Base-by-base conservation (phyloP, 1,140 invertebrate species). In the Ctenoplectra terminalis region DNA sequence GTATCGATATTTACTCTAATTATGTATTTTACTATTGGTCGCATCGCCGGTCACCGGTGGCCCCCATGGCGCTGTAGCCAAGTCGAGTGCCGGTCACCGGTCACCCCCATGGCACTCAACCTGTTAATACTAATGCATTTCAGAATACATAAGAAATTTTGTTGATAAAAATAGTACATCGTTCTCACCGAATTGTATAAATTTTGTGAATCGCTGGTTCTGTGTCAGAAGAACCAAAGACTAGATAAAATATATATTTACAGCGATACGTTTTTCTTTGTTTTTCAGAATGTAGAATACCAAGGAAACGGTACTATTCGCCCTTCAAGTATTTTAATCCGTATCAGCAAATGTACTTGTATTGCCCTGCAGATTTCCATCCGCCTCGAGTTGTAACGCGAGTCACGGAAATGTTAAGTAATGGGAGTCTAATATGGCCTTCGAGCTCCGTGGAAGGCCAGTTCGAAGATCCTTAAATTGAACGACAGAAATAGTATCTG, bases 401-500 rank as follows among this genome's bases (percentile, higher is more conserved):
- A 1, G 2, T 83, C n/a, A 8, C 0, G 1, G 6, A 74, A 17
- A 74, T 83, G 70, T 34, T 81, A 17, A 6, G 37, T 29, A 31
- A 61, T 6, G 63, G 70, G 6, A 63, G 17, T 56, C 37, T 83
- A 43, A 23, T 20, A 34, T 74, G 23, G 52, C 0, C 3, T 0
- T 37, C 5, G 7, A 50, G 26, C 1, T 56, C 17, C 3, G 82
- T 61, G 34, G 70, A 81, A 63, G 82, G 63, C 1, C 82, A 83
- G n/a, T 83, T 83, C n/a, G 82, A 81, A 13, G 82, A 83, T 70
- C 26, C 61, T 3, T 82, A 46, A 70, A 74, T 5, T 31, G 31
- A 23, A 73, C 20, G 2, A 60, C n/a, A 31, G 17, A 2, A 46
- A 26, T 13, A 70, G 46, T 1, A n/a, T 69, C 5, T 31, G 29